Percentiles rank a stretch among this genome's conserved stretches.
Conservation (phyloP, 2,113 vertebrate species). For the Hassar affinis region DNA sequence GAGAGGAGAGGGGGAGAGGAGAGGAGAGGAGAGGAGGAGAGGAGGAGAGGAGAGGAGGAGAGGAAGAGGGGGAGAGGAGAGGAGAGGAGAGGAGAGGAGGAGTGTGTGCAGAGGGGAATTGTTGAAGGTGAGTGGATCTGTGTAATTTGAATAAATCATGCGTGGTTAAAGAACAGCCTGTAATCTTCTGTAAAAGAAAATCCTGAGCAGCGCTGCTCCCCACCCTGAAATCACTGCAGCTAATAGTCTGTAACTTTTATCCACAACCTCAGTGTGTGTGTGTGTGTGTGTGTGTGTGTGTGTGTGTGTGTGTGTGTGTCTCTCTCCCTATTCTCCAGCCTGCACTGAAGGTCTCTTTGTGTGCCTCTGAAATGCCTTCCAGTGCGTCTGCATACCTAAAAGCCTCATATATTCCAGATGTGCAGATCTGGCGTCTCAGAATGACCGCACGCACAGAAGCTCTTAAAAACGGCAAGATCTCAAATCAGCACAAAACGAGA, state of each 20-base stretch:
- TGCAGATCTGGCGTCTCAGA: slow-evolving; percentile 68
- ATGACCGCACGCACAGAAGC: slow-evolving; percentile 62
- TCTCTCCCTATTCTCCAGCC: slow-evolving; percentile 41
- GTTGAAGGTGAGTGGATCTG: background rate
- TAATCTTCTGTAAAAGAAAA: slow-evolving; percentile 29
- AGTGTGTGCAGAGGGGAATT: background rate
- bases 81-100: background rate
- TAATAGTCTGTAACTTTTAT: slow-evolving; percentile 64
- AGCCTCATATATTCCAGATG: slow-evolving; percentile 82
- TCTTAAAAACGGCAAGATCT: slow-evolving; percentile 62
- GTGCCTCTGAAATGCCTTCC: slow-evolving; percentile 72
- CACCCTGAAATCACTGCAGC: slow-evolving; percentile 59
- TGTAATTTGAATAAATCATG: background rate
- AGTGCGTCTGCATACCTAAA: slow-evolving; percentile 78
- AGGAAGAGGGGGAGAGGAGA: no score
- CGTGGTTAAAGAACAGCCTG: slow-evolving; percentile 19
- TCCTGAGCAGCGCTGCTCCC: slow-evolving; percentile 52
- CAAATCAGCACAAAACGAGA: slow-evolving; percentile 62
- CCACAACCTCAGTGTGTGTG: slow-evolving; percentile 44
- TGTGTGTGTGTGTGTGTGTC: slow-evolving; percentile 41
- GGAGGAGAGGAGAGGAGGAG: no score
- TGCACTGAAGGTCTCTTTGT: slow-evolving; percentile 74
- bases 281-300: slow-evolving; percentile 16
- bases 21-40: no score
- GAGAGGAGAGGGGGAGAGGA: no score